Base-by-base conservation (phyloP, 1,140 invertebrate species). In the Coptotermes formosanus region DNA sequence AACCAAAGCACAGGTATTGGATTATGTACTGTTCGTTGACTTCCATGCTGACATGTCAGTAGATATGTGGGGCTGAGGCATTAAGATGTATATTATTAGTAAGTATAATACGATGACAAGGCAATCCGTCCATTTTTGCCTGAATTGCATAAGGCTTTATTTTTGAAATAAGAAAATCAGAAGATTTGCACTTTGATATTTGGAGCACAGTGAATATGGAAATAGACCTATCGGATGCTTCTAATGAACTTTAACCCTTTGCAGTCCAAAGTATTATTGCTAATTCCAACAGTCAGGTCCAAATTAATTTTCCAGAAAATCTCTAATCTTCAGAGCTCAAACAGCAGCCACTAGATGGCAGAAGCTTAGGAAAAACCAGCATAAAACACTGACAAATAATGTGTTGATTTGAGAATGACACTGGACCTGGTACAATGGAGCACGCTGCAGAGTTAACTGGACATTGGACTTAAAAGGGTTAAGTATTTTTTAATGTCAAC, bases 101-200 rank as follows among this genome's bases (percentile, higher is more conserved):
- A 75, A 25, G 64, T 75, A 75, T 2, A 75, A 75, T 9, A 30
- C n/a, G 30, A 30, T 75, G 64, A 75, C 64, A 75, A 75, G 64
- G 64, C 64, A 75, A 64, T 75, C 25, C n/a, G 64, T 75, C 64
- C 64, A 75, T 75, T 75, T 55, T 75, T 75, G 64, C n/a, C 64
- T 30, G 25, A 75, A 30, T 30, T 75, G 64, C 64, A 75, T 30
- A 75, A 25, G 64, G 64, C 25, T 75, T 75, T 30, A 75, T 75
- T 75, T 75, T 75, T 75, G 3, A 75, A 75, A 75, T 30, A 75
- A n/a, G 25, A 75, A 30, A 30, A 30, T 30, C n/a, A 75, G 64
- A 30, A 30, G 52, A 19, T 30, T 30, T 75, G 64, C 64, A 75
- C 64, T 30, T 75, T 75, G 64, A 30, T 75, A 75, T 75, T 75